Conservation (phyloP, 1,140 invertebrate genomes). For the Thaumatotibia leucotreta region DNA sequence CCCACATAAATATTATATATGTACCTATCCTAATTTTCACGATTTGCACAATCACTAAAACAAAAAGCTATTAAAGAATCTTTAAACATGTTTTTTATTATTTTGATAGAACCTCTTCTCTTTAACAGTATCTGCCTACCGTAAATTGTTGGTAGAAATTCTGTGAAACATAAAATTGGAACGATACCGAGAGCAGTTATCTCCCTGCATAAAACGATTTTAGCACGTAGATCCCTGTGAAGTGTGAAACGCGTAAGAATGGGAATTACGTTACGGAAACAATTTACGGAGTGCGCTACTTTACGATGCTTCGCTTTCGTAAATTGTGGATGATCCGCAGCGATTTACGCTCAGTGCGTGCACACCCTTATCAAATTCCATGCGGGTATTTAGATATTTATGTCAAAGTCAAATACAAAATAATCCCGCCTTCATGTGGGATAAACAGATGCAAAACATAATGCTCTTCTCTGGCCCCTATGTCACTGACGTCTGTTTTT, state of each 20-base stretch:
- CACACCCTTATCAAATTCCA: conserved; percentile 12
- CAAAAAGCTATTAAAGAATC: no score
- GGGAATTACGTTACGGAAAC: conserved; percentile 1
- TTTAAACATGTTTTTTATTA: no score
- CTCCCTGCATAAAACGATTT: background rate
- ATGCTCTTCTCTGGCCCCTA: background rate
- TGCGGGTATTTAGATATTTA: conserved; percentile 11
- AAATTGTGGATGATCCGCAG: conserved; percentile 9
- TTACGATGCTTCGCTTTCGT: conserved; percentile 6
- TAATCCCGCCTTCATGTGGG: background rate
- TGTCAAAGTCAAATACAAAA: background rate
- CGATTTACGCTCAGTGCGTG: conserved; percentile 1
- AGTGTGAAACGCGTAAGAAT: conserved; percentile 11
- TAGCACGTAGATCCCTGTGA: background rate
- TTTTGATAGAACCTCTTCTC: background rate
- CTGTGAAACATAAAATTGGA: conserved; percentile 1
- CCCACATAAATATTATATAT: no score
- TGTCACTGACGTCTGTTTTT: background rate
- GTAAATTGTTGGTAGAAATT: background rate
- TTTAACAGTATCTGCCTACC: background rate
- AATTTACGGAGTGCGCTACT: conserved; percentile 7
- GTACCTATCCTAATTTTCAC: no score
- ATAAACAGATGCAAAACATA: conserved; percentile 1
- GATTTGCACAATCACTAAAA: no score
- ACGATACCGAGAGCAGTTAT: conserved; percentile 3